Base-by-base conservation (phyloP, 1,140 invertebrate genomes). In the Drusus annulatus region DNA sequence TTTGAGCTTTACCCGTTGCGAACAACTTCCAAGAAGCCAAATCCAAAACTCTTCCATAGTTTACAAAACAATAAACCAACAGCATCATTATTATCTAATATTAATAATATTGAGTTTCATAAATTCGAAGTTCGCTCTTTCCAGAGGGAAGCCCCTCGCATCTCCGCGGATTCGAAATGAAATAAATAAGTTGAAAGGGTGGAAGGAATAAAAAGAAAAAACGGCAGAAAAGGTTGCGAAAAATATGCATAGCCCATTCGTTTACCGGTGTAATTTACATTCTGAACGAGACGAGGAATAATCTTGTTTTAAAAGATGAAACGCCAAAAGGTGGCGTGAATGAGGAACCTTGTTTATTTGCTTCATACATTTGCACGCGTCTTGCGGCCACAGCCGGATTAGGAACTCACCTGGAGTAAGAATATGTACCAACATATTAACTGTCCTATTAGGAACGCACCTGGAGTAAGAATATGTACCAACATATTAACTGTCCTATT, bases 211-310 rank as follows among this genome's bases (percentile, higher is more conserved):
- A 13, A 60, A 60, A 15, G 23, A 60, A 3, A 23, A 60, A 23
- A 60, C 17, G 17, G 15, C 23, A 19, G 8, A 8, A 19, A 60
- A 60, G 23, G 56, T 60, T 17, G 56, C 17, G 56, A 21, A 19
- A 60, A 60, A 60, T 60, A 19, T 60, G 56, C 56, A 45, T 45
- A 45, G 13, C 36, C 36, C n/a, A 60, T 60, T 60, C 56, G 56
- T 60, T 60, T 19, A 60, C 56, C n/a, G 56, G 17, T 21, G 56
- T 60, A 60, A 60, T 60, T 60, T 60, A 60, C 56, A 60, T 60
- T 19, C 56, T 19, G 17, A 60, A 60, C 23, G 56, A 60, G 56
- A 21, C 23, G 56, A 23, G 56, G 19, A 60, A 60, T 60, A 23
- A 60, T 60, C 56, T 21, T 60, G 23, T 60, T 60, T 60, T 60